A percentile compares a stretch with the other conserved stretches of the same genome.
Conservation (phyloP, 2,113 vertebrate genomes). For the Gasterosteus aculeatus region DNA sequence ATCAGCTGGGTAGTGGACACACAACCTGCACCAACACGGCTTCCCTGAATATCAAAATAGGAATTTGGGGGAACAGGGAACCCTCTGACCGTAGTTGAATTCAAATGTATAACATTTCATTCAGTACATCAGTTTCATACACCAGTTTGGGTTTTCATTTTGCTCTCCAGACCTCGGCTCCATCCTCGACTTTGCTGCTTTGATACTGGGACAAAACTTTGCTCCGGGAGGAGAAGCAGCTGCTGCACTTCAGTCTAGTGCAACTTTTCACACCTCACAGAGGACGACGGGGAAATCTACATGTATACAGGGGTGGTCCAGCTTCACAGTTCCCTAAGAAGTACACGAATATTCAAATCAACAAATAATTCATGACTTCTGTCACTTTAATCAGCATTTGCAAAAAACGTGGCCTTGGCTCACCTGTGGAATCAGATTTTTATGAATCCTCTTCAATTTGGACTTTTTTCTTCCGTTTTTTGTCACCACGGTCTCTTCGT, state of each 20-base stretch:
- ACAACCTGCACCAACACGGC: conserved; percentile 46
- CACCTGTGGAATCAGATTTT: conserved; percentile 98
- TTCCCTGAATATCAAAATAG: conserved; percentile 48
- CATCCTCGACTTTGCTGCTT: conserved; percentile 2
- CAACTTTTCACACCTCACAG: conserved; percentile 90
- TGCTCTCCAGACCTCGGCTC: conserved; percentile 7
- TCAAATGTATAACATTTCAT: conserved; percentile 59
- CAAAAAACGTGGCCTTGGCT: conserved; percentile 15
- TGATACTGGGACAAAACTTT: conserved; percentile 18
- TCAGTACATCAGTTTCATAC: conserved; percentile 25
- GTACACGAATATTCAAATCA: neutral
- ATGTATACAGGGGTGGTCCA: conserved; percentile 94
- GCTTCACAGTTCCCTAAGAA: conserved; percentile 91
- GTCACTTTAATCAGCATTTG: no score
- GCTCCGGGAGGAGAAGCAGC: conserved; percentile 25
- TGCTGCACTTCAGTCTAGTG: conserved; percentile 29
- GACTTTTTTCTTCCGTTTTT: conserved; percentile 96
- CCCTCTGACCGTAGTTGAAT: conserved; percentile 28
- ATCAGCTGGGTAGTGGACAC: conserved; percentile 48
- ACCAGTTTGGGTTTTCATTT: conserved; percentile 23
- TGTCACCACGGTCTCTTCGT: conserved; percentile 95
- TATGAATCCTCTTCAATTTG: conserved; percentile 96
- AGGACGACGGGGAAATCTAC: conserved; percentile 97
- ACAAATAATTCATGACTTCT: neutral
- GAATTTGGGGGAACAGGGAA: conserved; percentile 25